Evolutionary conservation across 2,888 invertebrate species (phyloP).

Genomic region (Eueremaeus valkanovi): DNA sequence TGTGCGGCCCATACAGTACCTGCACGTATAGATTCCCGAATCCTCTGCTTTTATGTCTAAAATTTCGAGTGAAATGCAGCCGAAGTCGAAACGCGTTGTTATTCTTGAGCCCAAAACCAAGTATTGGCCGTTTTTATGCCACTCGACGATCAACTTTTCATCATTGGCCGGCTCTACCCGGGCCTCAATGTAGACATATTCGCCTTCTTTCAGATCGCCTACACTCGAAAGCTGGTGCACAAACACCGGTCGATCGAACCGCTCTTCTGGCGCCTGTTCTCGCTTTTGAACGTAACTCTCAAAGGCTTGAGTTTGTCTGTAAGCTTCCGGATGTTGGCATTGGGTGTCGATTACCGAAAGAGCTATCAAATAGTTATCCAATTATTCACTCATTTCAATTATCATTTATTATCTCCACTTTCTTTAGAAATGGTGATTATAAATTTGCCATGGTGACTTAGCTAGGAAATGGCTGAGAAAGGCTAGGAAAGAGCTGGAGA

Average conservation of each 20-base stretch:
- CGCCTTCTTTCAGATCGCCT: slow-evolving; percentile 67
- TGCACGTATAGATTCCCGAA: slow-evolving; percentile 86
- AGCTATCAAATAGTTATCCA: slow-evolving; percentile 52
- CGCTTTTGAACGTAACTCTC: slow-evolving; percentile 56
- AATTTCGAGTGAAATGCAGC: slow-evolving; percentile 93
- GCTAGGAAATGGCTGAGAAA: no score
- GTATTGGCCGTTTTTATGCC: slow-evolving; percentile 51
- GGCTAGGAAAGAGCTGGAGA: no score
- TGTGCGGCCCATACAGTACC: background rate
- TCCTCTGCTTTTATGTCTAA: slow-evolving; percentile 97
- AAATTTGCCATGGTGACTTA: no score
- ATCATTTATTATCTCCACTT: no score
- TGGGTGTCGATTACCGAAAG: slow-evolving; percentile 51
- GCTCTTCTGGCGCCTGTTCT: background rate
- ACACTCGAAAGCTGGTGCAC: slow-evolving; percentile 83
- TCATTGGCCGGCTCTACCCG: slow-evolving; percentile 92
- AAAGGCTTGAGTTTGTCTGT: slow-evolving; percentile 84
- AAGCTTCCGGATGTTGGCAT: slow-evolving; percentile 81
- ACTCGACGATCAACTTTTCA: slow-evolving; percentile 63
- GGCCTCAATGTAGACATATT: slow-evolving; percentile 84
- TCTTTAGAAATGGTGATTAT: no score
- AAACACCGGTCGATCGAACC: slow-evolving; percentile 63
- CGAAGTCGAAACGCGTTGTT: slow-evolving; percentile 93
- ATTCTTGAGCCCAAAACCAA: slow-evolving; percentile 67
- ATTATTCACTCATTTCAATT: no score